These are phyloP conservation scores for Meghimatium bilineatum DNA, from an alignment of 2,888 invertebrate genomes.

Conservation along the genomic window DNA sequence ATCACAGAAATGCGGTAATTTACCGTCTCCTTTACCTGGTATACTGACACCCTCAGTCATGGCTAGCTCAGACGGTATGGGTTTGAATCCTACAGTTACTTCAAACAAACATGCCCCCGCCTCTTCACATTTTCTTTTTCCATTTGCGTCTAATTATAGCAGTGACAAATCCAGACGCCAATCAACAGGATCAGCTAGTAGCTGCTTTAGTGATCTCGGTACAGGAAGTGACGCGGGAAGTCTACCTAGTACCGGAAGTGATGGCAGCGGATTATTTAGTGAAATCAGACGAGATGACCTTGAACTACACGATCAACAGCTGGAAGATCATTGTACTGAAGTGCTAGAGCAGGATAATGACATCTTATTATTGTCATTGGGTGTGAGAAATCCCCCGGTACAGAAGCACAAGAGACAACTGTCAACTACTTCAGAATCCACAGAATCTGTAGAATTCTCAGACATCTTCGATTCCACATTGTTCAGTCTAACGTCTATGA, in stretches of 20 bases:
- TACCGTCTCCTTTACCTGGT: not conserved
- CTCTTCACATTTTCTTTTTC: not conserved
- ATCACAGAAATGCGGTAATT: not conserved
- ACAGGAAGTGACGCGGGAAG: slow-evolving; percentile 17
- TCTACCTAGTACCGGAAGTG: slow-evolving; percentile 16
- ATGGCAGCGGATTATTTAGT: not conserved
- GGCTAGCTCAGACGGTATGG: not conserved
- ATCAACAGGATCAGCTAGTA: not conserved
- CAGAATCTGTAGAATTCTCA: slow-evolving; percentile 19
- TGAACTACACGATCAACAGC: not conserved
- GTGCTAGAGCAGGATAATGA: not conserved
- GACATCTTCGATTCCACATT: slow-evolving; percentile 26
- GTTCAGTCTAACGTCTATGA: slow-evolving; percentile 27
- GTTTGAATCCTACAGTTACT: not conserved
- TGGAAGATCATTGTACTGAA: not conserved
- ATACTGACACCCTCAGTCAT: not conserved
- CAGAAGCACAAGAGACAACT: not conserved
- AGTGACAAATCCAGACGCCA: not conserved
- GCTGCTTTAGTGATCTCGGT: not conserved
- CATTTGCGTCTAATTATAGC: not conserved
- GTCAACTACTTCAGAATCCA: slow-evolving; percentile 2
- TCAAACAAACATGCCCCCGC: not conserved
- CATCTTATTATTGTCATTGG: not conserved
- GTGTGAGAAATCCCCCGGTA: not conserved
- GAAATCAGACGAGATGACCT: slow-evolving; percentile 5